These are phyloP conservation scores for Phragmatobia fuliginosa DNA, from an alignment of 2,888 invertebrate genomes.

Conservation along the genomic window DNA sequence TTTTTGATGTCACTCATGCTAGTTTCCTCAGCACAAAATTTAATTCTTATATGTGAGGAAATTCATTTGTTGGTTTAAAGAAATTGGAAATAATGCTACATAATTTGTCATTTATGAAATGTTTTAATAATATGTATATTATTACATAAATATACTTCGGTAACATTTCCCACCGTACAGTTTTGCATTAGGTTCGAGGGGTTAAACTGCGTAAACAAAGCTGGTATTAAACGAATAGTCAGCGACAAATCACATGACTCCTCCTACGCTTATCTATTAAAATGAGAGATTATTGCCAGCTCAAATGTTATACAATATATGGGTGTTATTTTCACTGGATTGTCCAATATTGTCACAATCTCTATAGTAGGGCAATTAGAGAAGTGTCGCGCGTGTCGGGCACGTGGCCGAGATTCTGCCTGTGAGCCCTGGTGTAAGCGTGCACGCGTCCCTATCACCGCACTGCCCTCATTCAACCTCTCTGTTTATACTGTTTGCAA, in stretches of 20 bases:
- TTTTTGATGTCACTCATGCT: background rate
- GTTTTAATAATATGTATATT: background rate
- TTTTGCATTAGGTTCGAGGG: conserved; percentile 36
- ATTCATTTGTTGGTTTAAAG: too few species aligned
- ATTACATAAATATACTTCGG: background rate
- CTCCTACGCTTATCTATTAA: conserved; percentile 86
- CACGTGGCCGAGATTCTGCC: conserved; percentile 68
- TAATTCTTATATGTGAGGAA: too few species aligned
- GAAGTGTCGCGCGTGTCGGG: conserved; percentile 81
- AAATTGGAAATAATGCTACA: background rate
- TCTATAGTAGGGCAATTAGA: conserved; percentile 84
- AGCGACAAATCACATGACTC: conserved; percentile 80
- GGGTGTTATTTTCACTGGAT: conserved; percentile 86
- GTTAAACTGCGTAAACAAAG: conserved; percentile 50
- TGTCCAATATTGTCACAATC: conserved; percentile 85
- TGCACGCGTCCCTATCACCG: conserved; percentile 61
- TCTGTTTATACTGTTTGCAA: conserved; percentile 77
- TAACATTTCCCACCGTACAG: conserved; percentile 32
- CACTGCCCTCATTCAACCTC: conserved; percentile 68
- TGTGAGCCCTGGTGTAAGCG: conserved; percentile 42
- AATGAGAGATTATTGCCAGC: conserved; percentile 84
- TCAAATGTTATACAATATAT: conserved; percentile 69
- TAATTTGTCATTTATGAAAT: background rate
- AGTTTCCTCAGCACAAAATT: too few species aligned
- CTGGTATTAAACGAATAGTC: conserved; percentile 47